A percentile compares a stretch with the other conserved stretches of the same genome.
phyloP scores from a whole-genome alignment of 2,888 invertebrate genomes.

The Latheticus oryzae region DNA sequence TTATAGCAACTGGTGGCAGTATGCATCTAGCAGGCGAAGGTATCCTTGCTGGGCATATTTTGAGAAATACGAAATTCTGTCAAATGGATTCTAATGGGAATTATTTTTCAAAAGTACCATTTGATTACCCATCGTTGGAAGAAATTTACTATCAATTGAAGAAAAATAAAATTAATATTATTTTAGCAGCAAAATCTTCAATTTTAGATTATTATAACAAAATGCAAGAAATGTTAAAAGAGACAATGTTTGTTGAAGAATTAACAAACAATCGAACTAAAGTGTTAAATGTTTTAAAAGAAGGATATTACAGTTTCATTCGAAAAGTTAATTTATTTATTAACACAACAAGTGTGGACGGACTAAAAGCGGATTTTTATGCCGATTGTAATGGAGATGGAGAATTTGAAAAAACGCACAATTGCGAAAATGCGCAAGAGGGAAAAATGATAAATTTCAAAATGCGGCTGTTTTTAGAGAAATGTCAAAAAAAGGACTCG shows the following conservation, averaged over 20 bases:
- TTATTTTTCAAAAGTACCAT: constrained; percentile 69
- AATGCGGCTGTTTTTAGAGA: constrained; percentile 71
- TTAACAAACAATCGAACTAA: constrained; percentile 87
- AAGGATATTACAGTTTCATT: constrained; percentile 85
- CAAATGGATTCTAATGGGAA: constrained; percentile 39
- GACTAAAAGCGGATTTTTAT: constrained; percentile 76
- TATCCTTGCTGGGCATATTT: constrained; percentile 69
- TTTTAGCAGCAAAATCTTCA: constrained; percentile 85
- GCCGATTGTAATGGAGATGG: constrained; percentile 74
- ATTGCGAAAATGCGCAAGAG: constrained; percentile 73
- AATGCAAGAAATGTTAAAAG: constrained; percentile 76
- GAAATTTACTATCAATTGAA: constrained; percentile 30
- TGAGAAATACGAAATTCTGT: constrained; percentile 14
- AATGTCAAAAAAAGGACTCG: constrained; percentile 47
- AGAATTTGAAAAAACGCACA: constrained; percentile 61
- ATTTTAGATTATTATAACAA: constrained; percentile 76
- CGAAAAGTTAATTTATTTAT: constrained; percentile 75
- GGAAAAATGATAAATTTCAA: constrained; percentile 75
- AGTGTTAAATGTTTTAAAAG: constrained; percentile 83
- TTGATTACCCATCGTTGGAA: constrained; percentile 83
- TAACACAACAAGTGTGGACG: constrained; percentile 70
- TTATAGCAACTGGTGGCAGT: constrained; percentile 55
- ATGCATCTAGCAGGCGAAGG: constrained; percentile 80
- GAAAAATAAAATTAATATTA: constrained; percentile 77
- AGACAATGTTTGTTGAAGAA: constrained; percentile 81